Conservation (phyloP, 2,888 invertebrate genomes). For the Heliconius aoede region DNA sequence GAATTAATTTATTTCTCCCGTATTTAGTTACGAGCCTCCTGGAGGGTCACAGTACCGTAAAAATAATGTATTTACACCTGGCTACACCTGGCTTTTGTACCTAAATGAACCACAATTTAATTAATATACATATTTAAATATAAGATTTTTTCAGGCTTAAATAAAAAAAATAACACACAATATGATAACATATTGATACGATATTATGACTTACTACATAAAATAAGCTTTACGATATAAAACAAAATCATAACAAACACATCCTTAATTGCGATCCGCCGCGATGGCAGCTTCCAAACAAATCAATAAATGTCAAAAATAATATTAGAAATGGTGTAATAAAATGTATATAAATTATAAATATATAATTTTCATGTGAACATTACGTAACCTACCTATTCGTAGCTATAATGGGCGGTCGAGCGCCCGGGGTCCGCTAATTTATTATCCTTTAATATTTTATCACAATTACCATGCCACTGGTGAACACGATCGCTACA, state of each 20-base stretch:
- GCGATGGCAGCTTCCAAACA: constrained; percentile 30
- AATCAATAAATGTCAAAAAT: constrained; percentile 28
- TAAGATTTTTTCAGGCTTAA: neutral
- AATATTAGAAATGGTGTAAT: constrained; percentile 25
- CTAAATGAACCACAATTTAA: neutral
- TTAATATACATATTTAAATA: neutral
- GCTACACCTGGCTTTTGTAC: constrained; percentile 30
- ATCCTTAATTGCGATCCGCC: constrained; percentile 39
- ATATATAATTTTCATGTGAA: constrained; percentile 36
- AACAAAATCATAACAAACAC: constrained; percentile 46
- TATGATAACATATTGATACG: too few species aligned
- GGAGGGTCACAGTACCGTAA: constrained; percentile 21
- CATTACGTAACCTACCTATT: constrained; percentile 75
- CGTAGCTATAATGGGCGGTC: constrained; percentile 64
- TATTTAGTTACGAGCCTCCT: constrained; percentile 30
- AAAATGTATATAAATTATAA: constrained; percentile 28
- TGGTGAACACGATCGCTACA: constrained; percentile 51
- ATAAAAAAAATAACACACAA: too few species aligned
- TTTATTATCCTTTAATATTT: constrained; percentile 60
- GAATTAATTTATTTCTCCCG: constrained; percentile 31
- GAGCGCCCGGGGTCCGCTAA: constrained; percentile 60
- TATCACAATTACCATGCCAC: constrained; percentile 80
- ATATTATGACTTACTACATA: neutral
- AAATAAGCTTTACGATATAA: constrained; percentile 39
- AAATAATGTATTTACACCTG: constrained; percentile 10